Evolutionary conservation across 2,113 vertebrate genomes (phyloP).

Genomic region (Ia io): DNA sequence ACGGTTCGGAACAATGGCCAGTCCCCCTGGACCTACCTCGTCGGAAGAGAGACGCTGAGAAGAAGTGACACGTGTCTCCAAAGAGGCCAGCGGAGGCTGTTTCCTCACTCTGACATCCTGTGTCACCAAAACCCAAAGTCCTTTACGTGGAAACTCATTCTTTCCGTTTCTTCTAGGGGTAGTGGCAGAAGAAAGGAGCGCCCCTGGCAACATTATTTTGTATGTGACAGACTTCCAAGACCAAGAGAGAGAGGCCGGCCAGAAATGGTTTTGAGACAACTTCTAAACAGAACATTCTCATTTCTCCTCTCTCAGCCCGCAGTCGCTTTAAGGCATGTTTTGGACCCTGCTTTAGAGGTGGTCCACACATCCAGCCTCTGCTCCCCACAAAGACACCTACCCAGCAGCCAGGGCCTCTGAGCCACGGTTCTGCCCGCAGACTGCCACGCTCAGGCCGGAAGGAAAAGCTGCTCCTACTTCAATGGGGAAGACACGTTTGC

Average conservation of each 20-base stretch:
- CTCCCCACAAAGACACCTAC: neutral
- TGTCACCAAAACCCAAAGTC: neutral
- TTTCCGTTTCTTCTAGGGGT: conserved; percentile 3
- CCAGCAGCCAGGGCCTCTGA: neutral
- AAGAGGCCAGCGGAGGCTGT: neutral
- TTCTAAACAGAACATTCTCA: neutral
- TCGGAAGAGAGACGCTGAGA: neutral
- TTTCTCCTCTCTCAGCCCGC: neutral
- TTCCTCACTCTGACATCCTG: conserved; percentile 42
- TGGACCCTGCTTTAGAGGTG: neutral
- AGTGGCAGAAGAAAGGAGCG: neutral
- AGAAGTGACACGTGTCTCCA: neutral
- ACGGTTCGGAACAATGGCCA: neutral
- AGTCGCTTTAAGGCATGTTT: neutral
- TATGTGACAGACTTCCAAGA: neutral
- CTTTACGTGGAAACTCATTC: neutral
- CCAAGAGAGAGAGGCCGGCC: neutral
- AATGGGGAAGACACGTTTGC: neutral
- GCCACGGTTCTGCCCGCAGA: neutral
- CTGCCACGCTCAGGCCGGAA: neutral
- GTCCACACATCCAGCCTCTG: neutral
- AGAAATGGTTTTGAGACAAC: neutral
- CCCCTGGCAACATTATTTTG: neutral
- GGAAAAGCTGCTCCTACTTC: neutral
- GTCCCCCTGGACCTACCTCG: rapidly evolving